phyloP scores from a whole-genome alignment of 2,888 invertebrate species.

The Amphipyra berbera region DNA sequence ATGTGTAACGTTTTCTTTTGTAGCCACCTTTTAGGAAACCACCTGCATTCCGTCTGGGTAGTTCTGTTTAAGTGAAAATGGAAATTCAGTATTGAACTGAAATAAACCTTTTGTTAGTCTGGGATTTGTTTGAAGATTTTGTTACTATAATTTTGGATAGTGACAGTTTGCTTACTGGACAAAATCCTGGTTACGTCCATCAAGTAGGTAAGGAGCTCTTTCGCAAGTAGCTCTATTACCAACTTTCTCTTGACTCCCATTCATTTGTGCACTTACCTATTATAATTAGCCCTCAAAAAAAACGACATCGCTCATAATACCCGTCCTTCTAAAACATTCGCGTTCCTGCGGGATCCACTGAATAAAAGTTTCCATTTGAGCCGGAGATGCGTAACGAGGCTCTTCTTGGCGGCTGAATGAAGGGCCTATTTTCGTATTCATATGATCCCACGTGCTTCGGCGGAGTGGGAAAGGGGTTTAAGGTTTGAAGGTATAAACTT shows the following conservation, averaged over 20 bases:
- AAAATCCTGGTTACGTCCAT: too few relatives aligned
- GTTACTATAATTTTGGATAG: background rate
- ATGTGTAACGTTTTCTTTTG: constrained; percentile 33
- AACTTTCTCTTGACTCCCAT: background rate
- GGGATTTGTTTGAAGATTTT: background rate
- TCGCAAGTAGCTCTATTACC: too few relatives aligned
- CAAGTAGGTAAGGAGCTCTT: too few relatives aligned
- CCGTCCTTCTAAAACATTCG: constrained; percentile 27
- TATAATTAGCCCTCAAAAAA: constrained; percentile 34
- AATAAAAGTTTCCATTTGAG: constrained; percentile 80
- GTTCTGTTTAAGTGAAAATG: constrained; percentile 26
- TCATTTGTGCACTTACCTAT: background rate
- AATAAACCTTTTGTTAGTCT: constrained; percentile 2
- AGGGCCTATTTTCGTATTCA: constrained; percentile 83
- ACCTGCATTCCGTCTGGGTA: constrained; percentile 31
- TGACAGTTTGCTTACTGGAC: too few relatives aligned
- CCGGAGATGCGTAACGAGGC: constrained; percentile 77
- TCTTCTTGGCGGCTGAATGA: constrained; percentile 79
- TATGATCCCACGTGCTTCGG: constrained; percentile 70
- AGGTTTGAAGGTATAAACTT: constrained; percentile 38
- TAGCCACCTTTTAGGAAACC: constrained; percentile 30
- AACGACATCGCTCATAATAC: constrained; percentile 18
- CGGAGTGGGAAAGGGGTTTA: constrained; percentile 29
- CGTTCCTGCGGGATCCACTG: constrained; percentile 47
- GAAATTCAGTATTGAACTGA: constrained; percentile 4